These are phyloP conservation scores for Acrossocheilus wenchowensis DNA, from an alignment of 2,797 vertebrate genomes.

Conservation along the genomic window DNA sequence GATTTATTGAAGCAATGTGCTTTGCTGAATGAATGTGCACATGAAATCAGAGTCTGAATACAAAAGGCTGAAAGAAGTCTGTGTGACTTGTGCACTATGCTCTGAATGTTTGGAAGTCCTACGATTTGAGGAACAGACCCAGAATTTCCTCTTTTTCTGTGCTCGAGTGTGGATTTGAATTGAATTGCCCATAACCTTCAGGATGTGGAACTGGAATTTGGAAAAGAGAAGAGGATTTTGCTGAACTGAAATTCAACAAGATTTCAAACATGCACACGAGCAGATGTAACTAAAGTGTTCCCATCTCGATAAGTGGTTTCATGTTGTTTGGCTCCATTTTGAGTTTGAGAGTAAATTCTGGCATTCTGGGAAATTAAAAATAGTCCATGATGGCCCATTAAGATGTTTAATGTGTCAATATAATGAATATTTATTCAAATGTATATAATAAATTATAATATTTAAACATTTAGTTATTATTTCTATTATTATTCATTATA, in stretches of 20 bases:
- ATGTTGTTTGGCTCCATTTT: background rate
- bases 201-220: background rate
- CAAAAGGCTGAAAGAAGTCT: background rate
- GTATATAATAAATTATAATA: too few species aligned
- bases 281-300: background rate
- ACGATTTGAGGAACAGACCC: background rate
- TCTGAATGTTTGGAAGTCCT: background rate
- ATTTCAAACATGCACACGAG: background rate
- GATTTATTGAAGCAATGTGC: slow-evolving; percentile 25
- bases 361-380: background rate
- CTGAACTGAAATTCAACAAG: background rate
- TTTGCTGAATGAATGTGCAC: background rate
- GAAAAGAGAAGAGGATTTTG: background rate
- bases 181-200: too few species aligned
- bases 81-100: background rate
- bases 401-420: background rate
- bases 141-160: background rate
- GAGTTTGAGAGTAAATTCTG: background rate
- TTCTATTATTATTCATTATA: too few species aligned
- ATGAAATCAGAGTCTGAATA: background rate
- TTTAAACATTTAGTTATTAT: too few species aligned
- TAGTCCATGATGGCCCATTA: background rate
- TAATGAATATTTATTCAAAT: background rate
- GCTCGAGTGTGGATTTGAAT: background rate
- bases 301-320: background rate